Evolutionary conservation across 2,888 invertebrate species (phyloP).

Genomic region (Salpingus planirostris): DNA sequence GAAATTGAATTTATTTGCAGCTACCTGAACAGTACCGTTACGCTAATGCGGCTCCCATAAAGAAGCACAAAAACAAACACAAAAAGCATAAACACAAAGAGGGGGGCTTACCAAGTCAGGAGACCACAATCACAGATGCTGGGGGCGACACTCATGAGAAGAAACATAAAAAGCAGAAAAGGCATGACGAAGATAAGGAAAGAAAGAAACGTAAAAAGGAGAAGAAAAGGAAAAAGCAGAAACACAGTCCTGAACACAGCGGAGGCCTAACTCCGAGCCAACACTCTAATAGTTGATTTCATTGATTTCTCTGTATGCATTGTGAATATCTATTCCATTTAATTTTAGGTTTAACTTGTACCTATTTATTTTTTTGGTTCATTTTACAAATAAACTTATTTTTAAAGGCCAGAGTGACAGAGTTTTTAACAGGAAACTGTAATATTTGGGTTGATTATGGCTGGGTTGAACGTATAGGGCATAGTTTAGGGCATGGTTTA

Average conservation of each 20-base stretch:
- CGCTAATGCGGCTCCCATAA: slow-evolving; percentile 83
- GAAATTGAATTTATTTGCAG: too few species aligned
- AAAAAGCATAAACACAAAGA: slow-evolving; percentile 92
- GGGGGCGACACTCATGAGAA: slow-evolving; percentile 81
- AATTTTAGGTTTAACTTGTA: too few species aligned
- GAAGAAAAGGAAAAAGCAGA: slow-evolving; percentile 90
- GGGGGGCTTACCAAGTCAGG: slow-evolving; percentile 68
- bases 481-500: too few species aligned
- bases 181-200: slow-evolving; percentile 90
- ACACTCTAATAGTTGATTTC: slow-evolving; percentile 37
- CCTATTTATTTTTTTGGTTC: too few species aligned
- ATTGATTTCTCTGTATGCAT: slow-evolving; percentile 7
- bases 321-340: neutral
- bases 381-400: too few species aligned
- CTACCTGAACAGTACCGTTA: slow-evolving; percentile 92
- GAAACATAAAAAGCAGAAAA: slow-evolving; percentile 90
- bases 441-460: too few species aligned
- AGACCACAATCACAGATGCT: slow-evolving; percentile 56
- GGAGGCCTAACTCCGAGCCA: slow-evolving; percentile 58
- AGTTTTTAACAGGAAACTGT: too few species aligned
- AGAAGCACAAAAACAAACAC: slow-evolving; percentile 91
- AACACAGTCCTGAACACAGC: slow-evolving; percentile 80
- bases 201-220: slow-evolving; percentile 91
- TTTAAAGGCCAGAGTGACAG: too few species aligned
- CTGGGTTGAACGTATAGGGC: too few species aligned